Conservation (phyloP, 1,140 invertebrate genomes). For the Melitaea cinxia region DNA sequence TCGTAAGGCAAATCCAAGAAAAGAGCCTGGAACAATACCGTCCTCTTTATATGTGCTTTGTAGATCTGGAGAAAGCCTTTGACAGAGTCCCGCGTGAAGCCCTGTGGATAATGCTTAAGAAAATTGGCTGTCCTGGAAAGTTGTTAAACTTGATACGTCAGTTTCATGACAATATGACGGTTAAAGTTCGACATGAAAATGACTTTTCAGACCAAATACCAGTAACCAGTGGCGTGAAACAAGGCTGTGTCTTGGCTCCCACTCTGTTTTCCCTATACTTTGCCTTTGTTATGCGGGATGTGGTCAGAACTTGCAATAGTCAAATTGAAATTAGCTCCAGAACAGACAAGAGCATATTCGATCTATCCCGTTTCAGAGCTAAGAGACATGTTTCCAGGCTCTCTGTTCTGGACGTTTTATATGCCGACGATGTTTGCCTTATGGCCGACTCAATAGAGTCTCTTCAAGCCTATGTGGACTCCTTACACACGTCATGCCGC, state of each 20-base stretch:
- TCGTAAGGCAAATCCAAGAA: conserved; percentile 41
- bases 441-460: not conserved
- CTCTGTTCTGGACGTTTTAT: too few species aligned
- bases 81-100: conserved; percentile 27
- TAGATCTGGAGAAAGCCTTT: conserved; percentile 46
- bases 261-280: conserved; percentile 23
- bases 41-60: conserved; percentile 42
- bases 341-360: conserved; percentile 3
- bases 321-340: not conserved
- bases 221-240: conserved; percentile 24
- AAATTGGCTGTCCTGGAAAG: conserved; percentile 30
- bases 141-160: conserved; percentile 23
- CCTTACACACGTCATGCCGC: not conserved
- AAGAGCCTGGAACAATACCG: conserved; percentile 42
- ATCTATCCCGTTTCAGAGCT: conserved; percentile 9
- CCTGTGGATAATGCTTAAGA: conserved; percentile 33
- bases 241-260: conserved; percentile 23
- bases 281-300: conserved; percentile 17
- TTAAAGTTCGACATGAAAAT: too few species aligned
- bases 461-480: conserved; percentile 3
- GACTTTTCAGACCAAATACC: not conserved
- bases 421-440: too few species aligned
- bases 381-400: not conserved
- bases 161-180: too few species aligned
- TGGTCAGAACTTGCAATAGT: conserved; percentile 17